Conservation (phyloP, 2,797 vertebrate genomes). For the Pachyuromys duprasi region DNA sequence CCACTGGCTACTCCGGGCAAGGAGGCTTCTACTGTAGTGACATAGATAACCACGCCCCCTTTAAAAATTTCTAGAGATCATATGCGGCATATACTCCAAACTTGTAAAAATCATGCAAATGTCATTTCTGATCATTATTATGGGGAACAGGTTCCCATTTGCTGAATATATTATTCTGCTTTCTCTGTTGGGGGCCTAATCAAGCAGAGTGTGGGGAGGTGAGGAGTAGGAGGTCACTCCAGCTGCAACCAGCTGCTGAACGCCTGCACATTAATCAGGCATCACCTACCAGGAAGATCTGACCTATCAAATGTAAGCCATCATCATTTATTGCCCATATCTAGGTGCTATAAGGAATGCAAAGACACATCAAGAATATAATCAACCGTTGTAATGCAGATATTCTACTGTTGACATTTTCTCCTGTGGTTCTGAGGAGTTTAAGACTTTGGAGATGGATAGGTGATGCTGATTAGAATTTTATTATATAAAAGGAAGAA, state of each 20-base stretch:
- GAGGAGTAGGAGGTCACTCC: not conserved
- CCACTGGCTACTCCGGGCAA: not conserved
- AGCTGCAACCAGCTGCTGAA: not conserved
- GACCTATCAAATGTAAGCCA: not conserved
- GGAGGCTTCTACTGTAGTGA: not conserved
- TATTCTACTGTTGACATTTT: not conserved
- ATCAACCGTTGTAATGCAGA: not conserved
- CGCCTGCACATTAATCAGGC: not conserved
- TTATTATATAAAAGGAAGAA: constrained; percentile 34
- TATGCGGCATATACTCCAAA: not conserved
- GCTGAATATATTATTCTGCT: not conserved
- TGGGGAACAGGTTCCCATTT: not conserved
- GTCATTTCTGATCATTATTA: not conserved
- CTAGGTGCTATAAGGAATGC: not conserved
- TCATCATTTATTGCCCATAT: not conserved
- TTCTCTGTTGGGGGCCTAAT: not conserved
- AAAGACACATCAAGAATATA: not conserved
- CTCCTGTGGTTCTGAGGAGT: not conserved
- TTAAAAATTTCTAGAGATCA: constrained; percentile 32
- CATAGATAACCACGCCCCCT: too few relatives aligned
- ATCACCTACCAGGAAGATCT: not conserved
- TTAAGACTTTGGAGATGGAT: not conserved
- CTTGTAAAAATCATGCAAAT: not conserved
- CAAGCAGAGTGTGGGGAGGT: not conserved
- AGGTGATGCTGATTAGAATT: constrained; percentile 35